Conservation (phyloP, 2,113 vertebrate species). For the Aplodontia rufa region DNA sequence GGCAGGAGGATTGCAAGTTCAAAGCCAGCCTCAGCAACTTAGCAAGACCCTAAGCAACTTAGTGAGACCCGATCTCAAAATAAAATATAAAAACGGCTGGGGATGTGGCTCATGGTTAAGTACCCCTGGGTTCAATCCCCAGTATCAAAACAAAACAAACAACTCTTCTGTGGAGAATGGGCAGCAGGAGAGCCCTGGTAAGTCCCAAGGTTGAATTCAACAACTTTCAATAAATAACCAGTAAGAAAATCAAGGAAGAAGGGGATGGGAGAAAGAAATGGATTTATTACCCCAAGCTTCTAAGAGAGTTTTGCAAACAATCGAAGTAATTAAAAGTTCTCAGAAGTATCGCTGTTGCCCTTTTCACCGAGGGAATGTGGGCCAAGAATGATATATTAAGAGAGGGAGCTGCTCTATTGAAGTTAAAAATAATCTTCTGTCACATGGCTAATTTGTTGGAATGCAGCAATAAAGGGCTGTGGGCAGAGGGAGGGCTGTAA, state of each 20-base stretch:
- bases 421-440: slow-evolving; percentile 68
- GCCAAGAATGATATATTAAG: slow-evolving; percentile 68
- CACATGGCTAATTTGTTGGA: slow-evolving; percentile 72
- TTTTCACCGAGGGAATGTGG: slow-evolving; percentile 46
- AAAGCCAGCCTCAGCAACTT: no score
- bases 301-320: slow-evolving; percentile 78
- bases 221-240: not conserved
- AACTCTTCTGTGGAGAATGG: not conserved
- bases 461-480: slow-evolving; percentile 53
- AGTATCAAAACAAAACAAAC: no score
- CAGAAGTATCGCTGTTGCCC: slow-evolving; percentile 65
- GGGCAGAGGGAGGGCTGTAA: slow-evolving; percentile 67
- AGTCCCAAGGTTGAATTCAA: not conserved
- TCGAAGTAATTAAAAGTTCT: slow-evolving; percentile 76
- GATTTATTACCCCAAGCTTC: slow-evolving; percentile 53
- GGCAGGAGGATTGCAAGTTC: no score
- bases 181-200: not conserved
- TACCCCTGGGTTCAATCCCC: no score
- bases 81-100: no score
- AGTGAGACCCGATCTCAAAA: no score
- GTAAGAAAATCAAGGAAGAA: slow-evolving; percentile 14
- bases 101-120: no score
- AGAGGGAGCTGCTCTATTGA: slow-evolving; percentile 64
- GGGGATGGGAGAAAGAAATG: not conserved
- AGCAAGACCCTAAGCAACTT: no score